phyloP scores from a whole-genome alignment of 2,113 vertebrate genomes.

The Colinus virginianus region DNA sequence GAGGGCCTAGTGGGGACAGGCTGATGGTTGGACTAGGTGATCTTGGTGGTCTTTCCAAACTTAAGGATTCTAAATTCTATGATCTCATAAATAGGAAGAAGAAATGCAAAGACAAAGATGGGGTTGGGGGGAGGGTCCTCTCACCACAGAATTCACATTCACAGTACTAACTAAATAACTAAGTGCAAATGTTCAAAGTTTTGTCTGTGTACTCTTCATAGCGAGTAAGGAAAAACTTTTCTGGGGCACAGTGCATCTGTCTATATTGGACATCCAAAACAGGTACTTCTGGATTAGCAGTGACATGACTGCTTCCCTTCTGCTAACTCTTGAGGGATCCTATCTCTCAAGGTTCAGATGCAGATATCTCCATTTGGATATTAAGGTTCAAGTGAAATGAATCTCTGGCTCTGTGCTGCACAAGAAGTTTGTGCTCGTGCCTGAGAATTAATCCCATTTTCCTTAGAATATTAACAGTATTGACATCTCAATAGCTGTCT shows the following conservation, averaged over 20 bases:
- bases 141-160: background rate
- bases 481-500: background rate
- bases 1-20: no score
- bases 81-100: background rate
- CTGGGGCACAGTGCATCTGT: background rate
- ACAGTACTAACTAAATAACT: background rate
- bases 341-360: background rate
- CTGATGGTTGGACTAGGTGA: no score
- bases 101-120: background rate
- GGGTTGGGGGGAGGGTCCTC: background rate
- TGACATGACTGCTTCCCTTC: background rate
- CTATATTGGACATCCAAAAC: background rate
- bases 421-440: background rate
- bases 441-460: background rate
- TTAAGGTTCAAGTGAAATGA: background rate
- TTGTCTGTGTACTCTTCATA: background rate
- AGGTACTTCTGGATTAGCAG: background rate
- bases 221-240: background rate
- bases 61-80: no score
- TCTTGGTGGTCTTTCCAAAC: no score
- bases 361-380: background rate
- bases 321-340: background rate
- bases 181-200: background rate
- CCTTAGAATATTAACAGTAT: background rate
- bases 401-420: fast-evolving